These are phyloP conservation scores for Bradypodion ventrale DNA, from an alignment of 2,797 vertebrate genomes.

Conservation along the genomic window DNA sequence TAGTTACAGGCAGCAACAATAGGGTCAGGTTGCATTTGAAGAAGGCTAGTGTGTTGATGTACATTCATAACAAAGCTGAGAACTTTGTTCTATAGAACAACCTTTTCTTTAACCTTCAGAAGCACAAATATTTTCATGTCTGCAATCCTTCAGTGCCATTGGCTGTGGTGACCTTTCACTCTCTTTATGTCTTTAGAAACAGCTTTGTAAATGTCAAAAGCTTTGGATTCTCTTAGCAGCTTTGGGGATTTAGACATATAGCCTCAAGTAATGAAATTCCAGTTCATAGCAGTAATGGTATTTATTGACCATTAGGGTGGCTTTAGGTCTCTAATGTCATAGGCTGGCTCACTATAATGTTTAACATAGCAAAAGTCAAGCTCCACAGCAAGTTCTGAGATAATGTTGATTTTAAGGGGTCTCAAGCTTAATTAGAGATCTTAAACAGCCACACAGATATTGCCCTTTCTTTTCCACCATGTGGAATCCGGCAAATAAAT, in stretches of 20 bases:
- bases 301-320: constrained; percentile 60
- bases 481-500: constrained; percentile 27
- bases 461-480: constrained; percentile 18
- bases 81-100: constrained; percentile 67
- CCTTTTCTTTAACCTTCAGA: constrained; percentile 73
- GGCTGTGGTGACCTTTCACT: constrained; percentile 70
- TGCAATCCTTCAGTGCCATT: constrained; percentile 58
- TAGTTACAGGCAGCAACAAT: not conserved
- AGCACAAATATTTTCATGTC: constrained; percentile 63
- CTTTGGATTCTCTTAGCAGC: constrained; percentile 62
- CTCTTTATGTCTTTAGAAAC: constrained; percentile 68
- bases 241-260: constrained; percentile 62
- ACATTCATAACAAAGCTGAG: constrained; percentile 69
- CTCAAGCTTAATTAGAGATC: constrained; percentile 23
- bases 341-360: constrained; percentile 44
- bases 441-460: constrained; percentile 5
- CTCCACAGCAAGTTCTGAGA: not conserved
- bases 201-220: constrained; percentile 69
- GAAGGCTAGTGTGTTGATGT: constrained; percentile 12
- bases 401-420: constrained; percentile 17
- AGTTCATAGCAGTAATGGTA: constrained; percentile 54
- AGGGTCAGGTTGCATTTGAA: not conserved
- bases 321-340: constrained; percentile 55
- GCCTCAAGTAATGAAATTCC: constrained; percentile 60
- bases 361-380: constrained; percentile 32